Evolutionary conservation across 2,797 vertebrate species (phyloP).

Genomic region (Enteromius mattozi): DNA sequence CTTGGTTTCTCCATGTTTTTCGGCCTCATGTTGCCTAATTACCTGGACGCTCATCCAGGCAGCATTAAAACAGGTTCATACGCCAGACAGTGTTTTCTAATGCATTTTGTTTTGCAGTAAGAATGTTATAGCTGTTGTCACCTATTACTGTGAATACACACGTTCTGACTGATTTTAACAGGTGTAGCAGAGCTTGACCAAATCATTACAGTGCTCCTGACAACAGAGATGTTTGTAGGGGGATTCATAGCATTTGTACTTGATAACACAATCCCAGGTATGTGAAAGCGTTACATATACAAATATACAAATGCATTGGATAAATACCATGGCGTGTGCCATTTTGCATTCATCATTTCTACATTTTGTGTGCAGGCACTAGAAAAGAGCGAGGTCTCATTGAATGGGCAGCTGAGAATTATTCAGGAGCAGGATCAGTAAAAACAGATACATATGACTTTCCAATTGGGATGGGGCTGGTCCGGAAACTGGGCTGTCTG

Average conservation of each 20-base stretch:
- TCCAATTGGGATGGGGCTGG: conserved; percentile 84
- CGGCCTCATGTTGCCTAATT: conserved; percentile 88
- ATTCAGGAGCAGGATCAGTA: conserved; percentile 67
- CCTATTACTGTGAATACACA: neutral
- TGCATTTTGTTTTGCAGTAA: neutral
- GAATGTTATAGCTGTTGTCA: neutral
- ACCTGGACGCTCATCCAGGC: conserved; percentile 85
- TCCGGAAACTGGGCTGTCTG: conserved; percentile 79
- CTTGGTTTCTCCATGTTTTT: conserved; percentile 96
- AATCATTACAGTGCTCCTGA: conserved; percentile 92
- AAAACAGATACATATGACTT: conserved; percentile 85
- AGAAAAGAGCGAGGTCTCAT: conserved; percentile 87
- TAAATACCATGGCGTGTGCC: neutral
- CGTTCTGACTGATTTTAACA: conserved; percentile 60
- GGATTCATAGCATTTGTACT: conserved; percentile 91
- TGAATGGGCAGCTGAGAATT: conserved; percentile 83
- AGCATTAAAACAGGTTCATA: conserved; percentile 87
- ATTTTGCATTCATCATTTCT: conserved; percentile 10
- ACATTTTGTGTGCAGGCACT: conserved; percentile 76
- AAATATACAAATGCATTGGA: neutral
- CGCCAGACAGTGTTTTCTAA: neutral
- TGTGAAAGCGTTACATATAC: neutral
- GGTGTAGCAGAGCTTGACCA: conserved; percentile 90
- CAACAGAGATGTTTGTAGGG: conserved; percentile 97
- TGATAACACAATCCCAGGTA: conserved; percentile 97